phyloP scores from a whole-genome alignment of 2,113 vertebrate genomes.

The human region GRCh38 chr7:88433501-88434000 shows the following conservation, averaged over 20 bases:
- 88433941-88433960: neutral
- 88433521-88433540: neutral
- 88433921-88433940: neutral
- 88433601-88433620: neutral
- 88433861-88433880: neutral
- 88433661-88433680: neutral
- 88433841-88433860: neutral
- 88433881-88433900: neutral
- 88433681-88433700: constrained; percentile 7
- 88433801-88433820: constrained; percentile 34
- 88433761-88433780: neutral
- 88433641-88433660: neutral
- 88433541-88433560: neutral
- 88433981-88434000: neutral
- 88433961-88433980: neutral
- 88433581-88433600: neutral
- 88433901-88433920: constrained; percentile 3
- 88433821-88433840: constrained; percentile 40
- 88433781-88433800: neutral
- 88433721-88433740: neutral
- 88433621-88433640: neutral
- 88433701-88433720: neutral
- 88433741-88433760: neutral
- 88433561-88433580: neutral
- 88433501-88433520: neutral